Base-by-base conservation (phyloP, 2,888 invertebrate genomes). In the Mamestra brassicae region DNA sequence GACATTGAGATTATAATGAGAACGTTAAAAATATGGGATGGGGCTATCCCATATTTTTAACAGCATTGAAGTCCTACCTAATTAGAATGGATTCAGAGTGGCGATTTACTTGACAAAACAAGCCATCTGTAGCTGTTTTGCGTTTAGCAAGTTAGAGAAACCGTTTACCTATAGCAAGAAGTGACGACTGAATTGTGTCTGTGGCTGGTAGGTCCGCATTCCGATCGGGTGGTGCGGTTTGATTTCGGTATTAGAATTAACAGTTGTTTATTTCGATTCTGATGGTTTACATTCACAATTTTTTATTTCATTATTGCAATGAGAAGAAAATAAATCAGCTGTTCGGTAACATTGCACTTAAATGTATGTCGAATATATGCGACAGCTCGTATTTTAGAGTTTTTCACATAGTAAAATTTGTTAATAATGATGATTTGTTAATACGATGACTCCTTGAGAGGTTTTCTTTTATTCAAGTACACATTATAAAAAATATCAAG, bases 151-250 rank as follows among this genome's bases (percentile, higher is more conserved):
- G 38, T 38, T 11, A 38, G 1, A 36, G 26, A 13, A 13, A 57
- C 57, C 57, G 57, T 57, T 11, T 57, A 11, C 11, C 34, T 17
- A 55, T 55, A 11, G 55, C 34, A 36, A 58, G 13, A 7, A 36
- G 36, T 58, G 13, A 42, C 4, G 13, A 0, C 6, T 75, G 50
- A 61, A 60, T 34, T 42, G 42, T 34, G 50, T 34, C 62, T 61
- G 76, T 76, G 50, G n/a, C 52, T 50, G 26, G 34, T 11, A 7
- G 34, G 15, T 52, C 52, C 42, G 15, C 62, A 76, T 76, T 76
- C 52, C 76, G 15, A 52, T 62, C 6, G 11, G 36, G n/a, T 36
- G 42, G 6, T 64, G 73, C 17, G 76, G 52, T 76, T 76, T 64
- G 65, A 52, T 76, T 26, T 36, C 11, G 34, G 38, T 64, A 6